Evolutionary conservation across 2,888 invertebrate species (phyloP), one percentile per base, ranked within the genome.

Genomic region (Apotomis capreana): DNA sequence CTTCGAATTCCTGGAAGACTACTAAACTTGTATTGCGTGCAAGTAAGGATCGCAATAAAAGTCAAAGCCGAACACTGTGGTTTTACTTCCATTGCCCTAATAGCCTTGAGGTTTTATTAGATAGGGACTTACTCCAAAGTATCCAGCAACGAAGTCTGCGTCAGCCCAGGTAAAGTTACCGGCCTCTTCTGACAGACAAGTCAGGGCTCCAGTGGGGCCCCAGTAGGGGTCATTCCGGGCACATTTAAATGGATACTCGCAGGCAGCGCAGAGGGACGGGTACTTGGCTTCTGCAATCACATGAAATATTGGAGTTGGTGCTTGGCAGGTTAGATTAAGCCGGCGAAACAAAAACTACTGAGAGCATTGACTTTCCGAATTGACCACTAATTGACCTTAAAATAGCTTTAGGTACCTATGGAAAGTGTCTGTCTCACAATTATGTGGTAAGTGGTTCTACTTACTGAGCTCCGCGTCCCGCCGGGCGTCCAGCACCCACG

Each of bases 111-210:
- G n/a, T n/a, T n/a, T n/a, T n/a, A n/a, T n/a, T n/a, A n/a, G 40
- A 6, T 40, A 6, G 40, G 6, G 40, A 6, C 87, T 84, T 80
- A 96, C 95, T 79, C 95, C 95, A 80, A 97, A 97, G 81, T 96
- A 96, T 46, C 91, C 84, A 36, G 84, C 84, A 10, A 96, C 95
- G 80, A 96, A 96, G 76, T 95, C 95, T 0, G 95, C 89, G 76
- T 96, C 95, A 0, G 96, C 96, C 97, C 97, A 98, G 2, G 96
- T 96, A 44, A 98, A 94, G 83, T 98, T 97, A 0, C 98, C 98
- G 0, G 94, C 94, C 12, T 96, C 96, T 75, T 96, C 96, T 0
- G 95, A 95, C 36, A 98, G 91, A 80, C 99, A 99, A 49, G 95
- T 92, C 4, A 98, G 91, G 0, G 97, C 95, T 0, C 98, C 98